Percentiles rank a stretch among this genome's conserved stretches.
These are phyloP conservation scores for Phalanger gymnotis DNA, from an alignment of 2,797 vertebrate genomes.

Conservation along the genomic window DNA sequence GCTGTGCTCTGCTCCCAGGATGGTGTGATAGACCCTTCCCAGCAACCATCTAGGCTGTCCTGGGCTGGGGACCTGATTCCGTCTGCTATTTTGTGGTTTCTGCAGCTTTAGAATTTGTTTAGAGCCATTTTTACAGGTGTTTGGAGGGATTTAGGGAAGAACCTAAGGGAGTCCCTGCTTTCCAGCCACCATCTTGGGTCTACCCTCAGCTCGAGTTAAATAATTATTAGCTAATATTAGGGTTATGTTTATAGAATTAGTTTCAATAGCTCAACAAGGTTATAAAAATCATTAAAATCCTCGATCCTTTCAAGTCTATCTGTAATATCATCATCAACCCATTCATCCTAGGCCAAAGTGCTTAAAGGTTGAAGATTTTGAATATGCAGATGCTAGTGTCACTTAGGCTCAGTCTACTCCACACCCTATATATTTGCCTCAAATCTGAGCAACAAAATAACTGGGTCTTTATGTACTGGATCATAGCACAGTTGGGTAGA, in stretches of 20 bases:
- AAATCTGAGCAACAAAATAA: conserved; percentile 25
- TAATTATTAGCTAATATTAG: neutral
- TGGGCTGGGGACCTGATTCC: too few species aligned
- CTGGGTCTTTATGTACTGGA: neutral
- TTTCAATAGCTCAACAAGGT: neutral
- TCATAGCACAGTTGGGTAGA: neutral
- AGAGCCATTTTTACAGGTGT: too few species aligned
- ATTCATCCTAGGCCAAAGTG: neutral
- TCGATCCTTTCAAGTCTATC: conserved; percentile 45
- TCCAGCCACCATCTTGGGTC: too few species aligned
- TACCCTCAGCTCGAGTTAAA: too few species aligned
- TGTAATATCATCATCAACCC: conserved; percentile 35
- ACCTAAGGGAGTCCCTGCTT: too few species aligned
- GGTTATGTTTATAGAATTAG: neutral
- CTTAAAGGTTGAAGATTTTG: conserved; percentile 22
- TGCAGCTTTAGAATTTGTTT: too few species aligned
- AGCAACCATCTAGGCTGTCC: too few species aligned
- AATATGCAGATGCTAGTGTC: conserved; percentile 49
- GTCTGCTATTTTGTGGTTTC: too few species aligned
- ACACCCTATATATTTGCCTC: neutral
- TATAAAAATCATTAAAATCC: conserved; percentile 49
- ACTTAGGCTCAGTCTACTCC: conserved; percentile 14
- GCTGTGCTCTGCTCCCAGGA: too few species aligned
- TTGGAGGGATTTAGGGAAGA: too few species aligned
- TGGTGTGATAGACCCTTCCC: too few species aligned